phyloP scores from a whole-genome alignment of 2,797 vertebrate species.

The Amblyraja radiata region DNA sequence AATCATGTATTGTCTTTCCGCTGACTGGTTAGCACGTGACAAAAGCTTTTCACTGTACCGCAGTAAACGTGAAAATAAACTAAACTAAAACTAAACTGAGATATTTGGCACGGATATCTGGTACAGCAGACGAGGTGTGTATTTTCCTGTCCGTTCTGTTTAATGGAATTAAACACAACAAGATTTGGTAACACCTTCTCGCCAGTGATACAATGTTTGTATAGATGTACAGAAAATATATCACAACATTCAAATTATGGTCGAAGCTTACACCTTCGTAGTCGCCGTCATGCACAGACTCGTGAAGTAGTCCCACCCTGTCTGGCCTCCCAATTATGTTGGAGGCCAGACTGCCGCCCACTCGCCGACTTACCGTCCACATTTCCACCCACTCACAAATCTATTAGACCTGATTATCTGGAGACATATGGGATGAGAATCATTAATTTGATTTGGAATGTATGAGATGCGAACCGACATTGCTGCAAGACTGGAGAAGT shows the following conservation, averaged over 20 bases:
- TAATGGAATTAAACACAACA: neutral
- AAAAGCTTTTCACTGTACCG: too few species aligned
- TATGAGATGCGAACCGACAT: too few species aligned
- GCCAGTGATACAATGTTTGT: neutral
- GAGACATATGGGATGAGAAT: constrained; percentile 8
- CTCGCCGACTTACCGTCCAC: neutral
- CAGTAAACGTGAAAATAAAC: too few species aligned
- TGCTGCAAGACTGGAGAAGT: too few species aligned
- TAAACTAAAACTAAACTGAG: too few species aligned
- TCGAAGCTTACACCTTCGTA: neutral
- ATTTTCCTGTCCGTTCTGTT: neutral
- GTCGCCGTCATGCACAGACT: constrained; percentile 1
- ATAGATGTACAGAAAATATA: neutral
- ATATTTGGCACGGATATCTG: neutral
- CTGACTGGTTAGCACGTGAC: too few species aligned
- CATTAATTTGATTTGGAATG: too few species aligned
- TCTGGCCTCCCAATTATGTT: constrained; percentile 15
- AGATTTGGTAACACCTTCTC: neutral
- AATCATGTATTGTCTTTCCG: too few species aligned
- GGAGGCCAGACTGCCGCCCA: constrained; percentile 15
- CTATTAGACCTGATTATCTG: constrained; percentile 24
- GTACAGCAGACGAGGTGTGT: neutral
- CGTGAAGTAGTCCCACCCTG: constrained; percentile 2
- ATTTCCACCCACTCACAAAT: constrained; percentile 16
- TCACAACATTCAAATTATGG: neutral